Evolutionary conservation across 1,140 invertebrate genomes (phyloP).

Genomic region (Drosophila kikkawai): DNA sequence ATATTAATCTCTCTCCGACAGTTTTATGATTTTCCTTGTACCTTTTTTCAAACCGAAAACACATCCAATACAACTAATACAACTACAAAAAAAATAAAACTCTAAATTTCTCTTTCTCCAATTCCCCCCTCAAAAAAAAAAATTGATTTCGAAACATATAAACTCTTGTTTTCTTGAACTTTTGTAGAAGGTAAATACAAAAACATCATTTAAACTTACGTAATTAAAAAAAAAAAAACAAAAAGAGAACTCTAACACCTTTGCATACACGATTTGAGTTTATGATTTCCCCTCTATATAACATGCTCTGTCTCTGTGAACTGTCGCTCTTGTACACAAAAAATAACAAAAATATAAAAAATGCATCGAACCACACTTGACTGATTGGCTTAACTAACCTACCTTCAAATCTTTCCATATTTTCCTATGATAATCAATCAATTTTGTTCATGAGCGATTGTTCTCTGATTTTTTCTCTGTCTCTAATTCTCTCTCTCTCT

Average conservation of each 20-base stretch:
- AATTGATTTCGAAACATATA: conserved; percentile 80
- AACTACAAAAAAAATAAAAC: conserved; percentile 71
- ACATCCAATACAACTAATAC: conserved; percentile 49
- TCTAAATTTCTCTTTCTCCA: conserved; percentile 84
- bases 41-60: conserved; percentile 34
- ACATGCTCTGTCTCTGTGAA: conserved; percentile 59
- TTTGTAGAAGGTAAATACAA: conserved; percentile 85
- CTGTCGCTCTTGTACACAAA: conserved; percentile 65
- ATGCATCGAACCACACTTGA: conserved; percentile 42
- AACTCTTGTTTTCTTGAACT: conserved; percentile 84
- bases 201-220: conserved; percentile 65
- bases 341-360: conserved; percentile 8
- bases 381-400: conserved; percentile 29
- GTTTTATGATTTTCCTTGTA: conserved; percentile 55
- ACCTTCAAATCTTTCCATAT: conserved; percentile 9
- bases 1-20: conserved; percentile 21
- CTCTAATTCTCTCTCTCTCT: conserved; percentile 25
- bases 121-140: conserved; percentile 67
- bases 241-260: conserved; percentile 59
- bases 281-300: conserved; percentile 58
- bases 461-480: conserved; percentile 42
- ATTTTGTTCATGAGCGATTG: conserved; percentile 55
- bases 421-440: conserved; percentile 32
- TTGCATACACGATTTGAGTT: conserved; percentile 71
- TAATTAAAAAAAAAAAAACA: conserved; percentile 34